A percentile compares a stretch with the other conserved stretches of the same genome.
phyloP scores from a whole-genome alignment of 64 coral and sea anemone genomes.

The Pocillopora damicornis region DNA sequence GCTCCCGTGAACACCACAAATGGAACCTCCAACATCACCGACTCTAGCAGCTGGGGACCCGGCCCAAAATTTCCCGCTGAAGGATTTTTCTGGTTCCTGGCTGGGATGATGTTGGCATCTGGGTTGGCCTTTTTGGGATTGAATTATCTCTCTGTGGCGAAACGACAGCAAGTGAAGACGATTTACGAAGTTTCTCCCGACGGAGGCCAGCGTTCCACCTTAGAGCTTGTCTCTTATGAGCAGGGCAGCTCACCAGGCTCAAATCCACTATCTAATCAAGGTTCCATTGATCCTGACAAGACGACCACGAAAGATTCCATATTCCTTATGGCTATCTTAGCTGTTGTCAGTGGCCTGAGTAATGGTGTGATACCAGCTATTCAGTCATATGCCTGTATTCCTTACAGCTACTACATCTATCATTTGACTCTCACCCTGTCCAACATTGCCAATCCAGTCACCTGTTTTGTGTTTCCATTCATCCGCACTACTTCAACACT shows the following conservation, averaged over 20 bases:
- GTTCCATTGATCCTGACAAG: neutral
- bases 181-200: neutral
- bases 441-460: slow-evolving; percentile 89
- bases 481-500: slow-evolving; percentile 52
- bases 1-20: slow-evolving; percentile 16
- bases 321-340: slow-evolving; percentile 62
- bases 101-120: slow-evolving; percentile 67
- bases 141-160: slow-evolving; percentile 62
- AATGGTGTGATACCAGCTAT: slow-evolving; percentile 95
- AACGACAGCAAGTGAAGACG: slow-evolving; percentile 43
- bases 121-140: slow-evolving; percentile 70
- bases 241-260: too few relatives aligned
- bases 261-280: too few relatives aligned
- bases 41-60: slow-evolving; percentile 18
- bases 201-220: neutral
- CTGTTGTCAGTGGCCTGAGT: slow-evolving; percentile 77
- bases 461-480: slow-evolving; percentile 77
- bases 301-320: neutral
- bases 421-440: slow-evolving; percentile 85
- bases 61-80: slow-evolving; percentile 79
- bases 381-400: slow-evolving; percentile 93
- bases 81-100: slow-evolving; percentile 84
- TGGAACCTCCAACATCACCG: slow-evolving; percentile 40
- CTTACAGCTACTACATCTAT: slow-evolving; percentile 92
- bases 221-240: neutral